Base-by-base conservation (phyloP, 2,888 invertebrate species). In the Leucophenga montana region DNA sequence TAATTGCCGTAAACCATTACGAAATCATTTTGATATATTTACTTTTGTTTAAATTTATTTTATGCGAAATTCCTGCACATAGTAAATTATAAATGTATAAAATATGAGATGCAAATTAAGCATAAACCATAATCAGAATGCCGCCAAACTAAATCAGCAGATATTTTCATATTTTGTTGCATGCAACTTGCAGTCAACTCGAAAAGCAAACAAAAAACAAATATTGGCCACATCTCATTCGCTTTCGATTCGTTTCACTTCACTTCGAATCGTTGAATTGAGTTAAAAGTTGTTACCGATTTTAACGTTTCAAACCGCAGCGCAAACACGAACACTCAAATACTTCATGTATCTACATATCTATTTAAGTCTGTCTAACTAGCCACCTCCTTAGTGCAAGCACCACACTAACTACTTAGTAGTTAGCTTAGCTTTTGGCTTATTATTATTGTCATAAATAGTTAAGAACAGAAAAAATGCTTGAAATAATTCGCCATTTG, bases 371-470 rank as follows among this genome's bases (percentile, higher is more conserved):
- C 16, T 50, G 13, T 18, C 16, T 16, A 18, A 18, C 50, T 18
- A 50, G 50, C 50, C 50, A 18, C 27, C 27, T 3, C 27, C 27
- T 4, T 4, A 46, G 3, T 46, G 3, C n/a, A 46, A n/a, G 50
- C 50, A 16, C 6, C 50, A 50, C 16, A 4, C n/a, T 50, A 50
- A 50, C 14, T 46, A 46, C n/a, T 14, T 14, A 50, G 16, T 50
- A 11, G 50, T 50, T 50, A 18, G 50, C 16, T 18, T 50, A 16
- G 16, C 50, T 50, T 2, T 50, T 8, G 13, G 16, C 18, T 50
- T n/a, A n/a, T 50, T 50, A 50, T 50, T 50, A 50, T 18, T 50
- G 50, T 50, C 50, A 50, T 50, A 50, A 50, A 50, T 50, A 50
- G n/a, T 50, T 50, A 50, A 50, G n/a, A 50, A 18, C 50, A 18